Evolutionary conservation across 2,888 invertebrate genomes (phyloP), one percentile per base, ranked within the genome.

Genomic region (Nymphalis polychloros): DNA sequence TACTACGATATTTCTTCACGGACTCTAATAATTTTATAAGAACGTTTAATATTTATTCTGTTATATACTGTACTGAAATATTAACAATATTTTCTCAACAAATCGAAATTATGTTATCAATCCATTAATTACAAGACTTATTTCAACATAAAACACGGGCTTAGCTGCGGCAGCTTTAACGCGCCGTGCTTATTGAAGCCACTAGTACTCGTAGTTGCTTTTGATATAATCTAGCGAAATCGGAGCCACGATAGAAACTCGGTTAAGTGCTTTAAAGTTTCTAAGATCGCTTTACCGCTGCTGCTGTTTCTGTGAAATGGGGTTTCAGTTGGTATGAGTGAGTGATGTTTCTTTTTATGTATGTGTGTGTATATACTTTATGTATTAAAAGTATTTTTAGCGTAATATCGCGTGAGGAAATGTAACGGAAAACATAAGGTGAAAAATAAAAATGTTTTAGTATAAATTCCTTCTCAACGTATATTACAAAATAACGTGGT

Each of bases 221-320:
- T 62, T 70, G 62, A 64, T 59, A 69, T 63, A 64, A 63, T 65
- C 64, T 65, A 67, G 64, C 65, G 59, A 69, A 71, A 67, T 70
- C 55, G 41, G 63, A 64, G 55, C 63, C 62, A n/a, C 59, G 50
- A 57, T 53, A 48, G 52, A 63, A 67, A 60, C 50, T 68, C 69
- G 71, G 67, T 70, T 70, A 65, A 72, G 72, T 67, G 70, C 64
- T 69, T 59, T 64, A 67, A 72, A 72, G 69, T 72, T 72, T 72
- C 62, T 60, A 59, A 72, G 70, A 68, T 65, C 67, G 64, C 27
- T 67, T 67, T 67, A 71, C 67, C 62, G 64, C 67, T 53, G 62
- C 68, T 41, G 35, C 41, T 41, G 41, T 41, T 41, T 41, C 41
- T 41, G 13, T 41, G 13, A 41, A 41, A 41, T 31, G 31, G n/a